Percentiles rank a stretch among this genome's conserved stretches.
Evolutionary conservation across 2,888 invertebrate genomes (phyloP).

Genomic region (Caenorhabditis sp.): DNA sequence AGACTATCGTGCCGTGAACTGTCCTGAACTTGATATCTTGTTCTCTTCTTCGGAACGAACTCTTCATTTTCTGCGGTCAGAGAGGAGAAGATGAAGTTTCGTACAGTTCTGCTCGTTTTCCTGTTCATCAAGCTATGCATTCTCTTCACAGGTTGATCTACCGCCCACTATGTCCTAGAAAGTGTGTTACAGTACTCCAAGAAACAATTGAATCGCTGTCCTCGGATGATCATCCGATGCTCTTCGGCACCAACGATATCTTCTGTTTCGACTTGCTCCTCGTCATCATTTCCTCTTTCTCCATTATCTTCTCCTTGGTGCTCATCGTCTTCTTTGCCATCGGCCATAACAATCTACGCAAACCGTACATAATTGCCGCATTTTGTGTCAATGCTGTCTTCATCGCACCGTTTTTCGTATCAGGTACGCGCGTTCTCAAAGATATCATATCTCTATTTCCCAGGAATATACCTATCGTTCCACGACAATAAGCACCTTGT

Average conservation of each 20-base stretch:
- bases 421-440: slow-evolving; percentile 1
- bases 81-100: slow-evolving; percentile 37
- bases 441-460: neutral
- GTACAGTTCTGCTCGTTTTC: slow-evolving; percentile 54
- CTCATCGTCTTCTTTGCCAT: slow-evolving; percentile 38
- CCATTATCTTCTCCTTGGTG: slow-evolving; percentile 15
- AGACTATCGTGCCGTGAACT: neutral
- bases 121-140: slow-evolving; percentile 55
- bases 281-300: slow-evolving; percentile 11
- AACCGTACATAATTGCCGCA: slow-evolving; percentile 31
- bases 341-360: slow-evolving; percentile 38
- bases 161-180: neutral
- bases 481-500: slow-evolving; percentile 16
- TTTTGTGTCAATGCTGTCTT: slow-evolving; percentile 30
- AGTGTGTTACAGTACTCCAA: slow-evolving; percentile 37
- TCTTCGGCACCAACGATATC: slow-evolving; percentile 38
- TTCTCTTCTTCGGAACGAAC: neutral
- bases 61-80: neutral
- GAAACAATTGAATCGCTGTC: slow-evolving; percentile 40
- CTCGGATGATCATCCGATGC: slow-evolving; percentile 40
- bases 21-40: neutral
- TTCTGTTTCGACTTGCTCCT: slow-evolving; percentile 37
- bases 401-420: slow-evolving; percentile 33
- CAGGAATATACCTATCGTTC: slow-evolving; percentile 27
- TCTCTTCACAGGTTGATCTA: slow-evolving; percentile 37